phyloP scores from a whole-genome alignment of 2,888 invertebrate species.

The Amphipyra berbera region DNA sequence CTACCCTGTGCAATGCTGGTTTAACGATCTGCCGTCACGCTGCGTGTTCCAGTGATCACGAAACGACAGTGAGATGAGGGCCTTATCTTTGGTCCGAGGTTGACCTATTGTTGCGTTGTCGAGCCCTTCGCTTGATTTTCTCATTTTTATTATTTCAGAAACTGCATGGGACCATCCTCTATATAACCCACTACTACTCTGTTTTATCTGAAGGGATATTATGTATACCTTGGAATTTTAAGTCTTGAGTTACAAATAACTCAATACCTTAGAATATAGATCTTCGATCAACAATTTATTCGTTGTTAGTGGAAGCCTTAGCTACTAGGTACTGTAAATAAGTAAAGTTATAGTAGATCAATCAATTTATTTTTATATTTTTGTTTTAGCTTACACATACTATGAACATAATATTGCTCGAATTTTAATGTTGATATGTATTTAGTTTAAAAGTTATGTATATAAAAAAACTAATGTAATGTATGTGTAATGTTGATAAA shows the following conservation, averaged over 20 bases:
- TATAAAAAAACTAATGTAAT: conserved; percentile 7
- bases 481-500: conserved; percentile 50
- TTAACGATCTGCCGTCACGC: too few species aligned
- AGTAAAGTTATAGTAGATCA: neutral
- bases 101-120: neutral
- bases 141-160: conserved; percentile 75
- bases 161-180: conserved; percentile 92
- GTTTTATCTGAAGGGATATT: conserved; percentile 97
- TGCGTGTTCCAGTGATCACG: too few species aligned
- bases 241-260: conserved; percentile 63
- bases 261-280: neutral
- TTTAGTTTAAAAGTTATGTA: conserved; percentile 16
- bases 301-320: neutral
- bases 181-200: conserved; percentile 97
- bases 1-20: too few species aligned
- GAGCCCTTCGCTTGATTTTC: neutral
- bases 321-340: conserved; percentile 6
- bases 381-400: conserved; percentile 9
- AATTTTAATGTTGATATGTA: conserved; percentile 13
- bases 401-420: conserved; percentile 23
- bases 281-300: too few species aligned
- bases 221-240: conserved; percentile 98
- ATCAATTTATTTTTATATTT: neutral
- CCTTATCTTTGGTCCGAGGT: neutral
- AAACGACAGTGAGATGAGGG: too few species aligned